These are phyloP conservation scores for Bombus impatiens DNA, from an alignment of 1,140 invertebrate species.

Conservation along the genomic window DNA sequence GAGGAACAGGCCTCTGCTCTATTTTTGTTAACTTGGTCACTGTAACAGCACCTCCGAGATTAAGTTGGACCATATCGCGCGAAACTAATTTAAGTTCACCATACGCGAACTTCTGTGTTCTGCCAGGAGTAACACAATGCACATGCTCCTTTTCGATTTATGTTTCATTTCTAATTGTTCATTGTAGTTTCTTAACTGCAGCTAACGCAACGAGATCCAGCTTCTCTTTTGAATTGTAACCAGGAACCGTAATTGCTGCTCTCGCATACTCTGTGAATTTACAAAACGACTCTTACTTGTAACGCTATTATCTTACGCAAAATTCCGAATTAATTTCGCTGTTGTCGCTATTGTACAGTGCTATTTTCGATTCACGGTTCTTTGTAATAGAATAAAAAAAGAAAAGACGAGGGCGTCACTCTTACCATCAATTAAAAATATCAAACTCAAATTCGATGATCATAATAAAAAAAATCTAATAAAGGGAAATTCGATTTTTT, in stretches of 20 bases:
- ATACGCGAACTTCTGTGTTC: background rate
- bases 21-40: conserved; percentile 16
- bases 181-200: conserved; percentile 34
- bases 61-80: conserved; percentile 16
- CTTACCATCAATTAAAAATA: background rate
- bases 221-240: background rate
- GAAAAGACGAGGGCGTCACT: background rate
- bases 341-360: background rate
- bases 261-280: background rate
- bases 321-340: background rate
- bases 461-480: too few species aligned
- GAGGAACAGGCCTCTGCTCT: background rate
- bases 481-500: background rate
- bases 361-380: background rate
- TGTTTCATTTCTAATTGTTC: conserved; percentile 34
- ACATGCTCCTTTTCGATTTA: conserved; percentile 12
- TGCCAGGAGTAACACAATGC: background rate
- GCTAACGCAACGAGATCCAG: background rate
- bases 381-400: too few species aligned
- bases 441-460: background rate
- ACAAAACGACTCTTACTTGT: too few species aligned
- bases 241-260: background rate
- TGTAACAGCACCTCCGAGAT: background rate
- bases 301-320: background rate
- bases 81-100: conserved; percentile 58